These are phyloP conservation scores for Ellobium chinense DNA, from an alignment of 2,888 invertebrate genomes.

Conservation along the genomic window DNA sequence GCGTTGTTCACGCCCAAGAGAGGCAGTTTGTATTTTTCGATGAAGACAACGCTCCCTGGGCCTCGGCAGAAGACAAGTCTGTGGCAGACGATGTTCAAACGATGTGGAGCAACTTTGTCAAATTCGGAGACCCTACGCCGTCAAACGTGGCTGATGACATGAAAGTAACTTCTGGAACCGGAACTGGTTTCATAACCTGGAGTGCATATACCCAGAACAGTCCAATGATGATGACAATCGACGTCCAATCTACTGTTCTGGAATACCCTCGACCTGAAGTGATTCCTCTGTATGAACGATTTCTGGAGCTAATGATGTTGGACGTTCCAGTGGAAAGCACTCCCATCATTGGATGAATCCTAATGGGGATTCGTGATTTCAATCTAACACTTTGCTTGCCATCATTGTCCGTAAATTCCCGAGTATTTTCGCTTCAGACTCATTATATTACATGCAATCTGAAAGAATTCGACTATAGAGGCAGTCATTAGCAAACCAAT, in stretches of 20 bases:
- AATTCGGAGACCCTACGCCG: conserved; percentile 26
- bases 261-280: conserved; percentile 1
- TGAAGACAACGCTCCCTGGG: background rate
- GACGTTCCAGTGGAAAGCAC: background rate
- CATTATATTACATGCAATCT: too few relatives aligned
- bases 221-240: conserved; percentile 1
- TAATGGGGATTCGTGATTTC: too few relatives aligned
- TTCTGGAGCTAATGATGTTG: background rate
- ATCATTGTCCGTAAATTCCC: too few relatives aligned
- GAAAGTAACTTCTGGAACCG: too few relatives aligned
- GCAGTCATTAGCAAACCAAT: too few relatives aligned
- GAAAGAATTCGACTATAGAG: too few relatives aligned
- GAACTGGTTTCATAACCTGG: too few relatives aligned
- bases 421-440: too few relatives aligned
- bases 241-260: background rate
- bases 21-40: background rate
- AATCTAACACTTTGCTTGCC: too few relatives aligned
- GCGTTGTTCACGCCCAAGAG: conserved; percentile 7
- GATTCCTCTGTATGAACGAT: background rate
- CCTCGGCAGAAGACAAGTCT: background rate
- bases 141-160: background rate
- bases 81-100: conserved; percentile 10
- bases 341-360: background rate
- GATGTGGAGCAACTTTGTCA: conserved; percentile 38
- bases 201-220: background rate